Conservation (phyloP, 2,113 vertebrate species). For the Rhabdornis inornatus region DNA sequence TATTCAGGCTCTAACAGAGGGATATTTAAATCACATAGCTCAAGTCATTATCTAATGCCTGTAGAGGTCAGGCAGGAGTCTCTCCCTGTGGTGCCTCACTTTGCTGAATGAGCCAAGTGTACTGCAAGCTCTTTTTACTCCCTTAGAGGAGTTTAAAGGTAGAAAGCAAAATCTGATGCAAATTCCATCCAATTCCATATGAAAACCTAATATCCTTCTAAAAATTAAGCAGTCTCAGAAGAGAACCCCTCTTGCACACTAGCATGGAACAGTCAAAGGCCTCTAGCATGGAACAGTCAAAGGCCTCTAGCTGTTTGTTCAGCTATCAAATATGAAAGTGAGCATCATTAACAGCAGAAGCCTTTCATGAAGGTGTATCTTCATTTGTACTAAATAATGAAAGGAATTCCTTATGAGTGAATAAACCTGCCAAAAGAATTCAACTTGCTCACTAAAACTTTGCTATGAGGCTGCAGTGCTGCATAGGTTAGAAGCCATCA, state of each 20-base stretch:
- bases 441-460: not conserved
- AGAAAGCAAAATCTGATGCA: not conserved
- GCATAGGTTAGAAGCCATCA: not conserved
- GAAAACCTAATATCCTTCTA: not conserved
- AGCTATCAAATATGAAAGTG: slow-evolving; percentile 22
- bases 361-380: not conserved
- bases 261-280: not conserved
- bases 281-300: not conserved
- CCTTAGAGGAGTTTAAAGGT: not conserved
- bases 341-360: not conserved
- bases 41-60: not conserved
- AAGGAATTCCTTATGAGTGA: slow-evolving; percentile 41
- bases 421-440: slow-evolving; percentile 30
- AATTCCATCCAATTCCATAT: not conserved
- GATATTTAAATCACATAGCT: not conserved
- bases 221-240: not conserved
- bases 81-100: not conserved
- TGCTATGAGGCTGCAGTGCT: not conserved
- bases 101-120: not conserved
- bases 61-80: slow-evolving; percentile 1
- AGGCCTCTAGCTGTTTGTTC: not conserved
- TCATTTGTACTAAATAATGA: slow-evolving; percentile 52
- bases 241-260: not conserved
- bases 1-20: not conserved
- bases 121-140: not conserved